phyloP scores from a whole-genome alignment of 2,888 invertebrate genomes.

The Agrenia bidenticulata region DNA sequence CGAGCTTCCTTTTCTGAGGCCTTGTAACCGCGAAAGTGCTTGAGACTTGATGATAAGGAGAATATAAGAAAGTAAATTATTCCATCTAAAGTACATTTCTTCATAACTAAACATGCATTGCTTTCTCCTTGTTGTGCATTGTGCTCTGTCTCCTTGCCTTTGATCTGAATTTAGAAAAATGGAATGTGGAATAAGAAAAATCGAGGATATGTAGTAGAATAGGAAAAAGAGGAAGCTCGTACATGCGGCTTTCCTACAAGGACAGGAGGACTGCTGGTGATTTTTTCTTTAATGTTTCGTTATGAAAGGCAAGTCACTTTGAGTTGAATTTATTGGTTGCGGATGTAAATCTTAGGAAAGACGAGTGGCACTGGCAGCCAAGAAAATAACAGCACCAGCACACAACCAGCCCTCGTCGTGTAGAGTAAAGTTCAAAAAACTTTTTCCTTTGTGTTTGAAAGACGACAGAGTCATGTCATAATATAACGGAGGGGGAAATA shows the following conservation, averaged over 20 bases:
- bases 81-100: not conserved
- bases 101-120: not conserved
- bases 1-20: no score
- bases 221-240: not conserved
- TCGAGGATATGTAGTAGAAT: no score
- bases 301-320: conserved; percentile 19
- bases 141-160: no score
- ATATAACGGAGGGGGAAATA: not conserved
- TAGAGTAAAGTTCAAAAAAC: conserved; percentile 14
- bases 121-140: not conserved
- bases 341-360: conserved; percentile 20
- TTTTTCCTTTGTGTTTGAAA: conserved; percentile 10
- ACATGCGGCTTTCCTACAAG: conserved; percentile 8
- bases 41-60: no score
- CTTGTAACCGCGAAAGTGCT: no score
- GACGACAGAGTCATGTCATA: conserved; percentile 16
- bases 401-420: not conserved
- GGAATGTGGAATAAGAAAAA: no score
- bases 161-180: no score
- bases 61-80: conserved; percentile 1
- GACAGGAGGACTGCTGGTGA: conserved; percentile 4
- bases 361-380: conserved; percentile 12
- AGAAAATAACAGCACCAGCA: not conserved
- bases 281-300: conserved; percentile 21
- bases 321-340: conserved; percentile 24